Evolutionary conservation across 2,888 invertebrate genomes (phyloP).

Genomic region (Yponomeuta sedellus): DNA sequence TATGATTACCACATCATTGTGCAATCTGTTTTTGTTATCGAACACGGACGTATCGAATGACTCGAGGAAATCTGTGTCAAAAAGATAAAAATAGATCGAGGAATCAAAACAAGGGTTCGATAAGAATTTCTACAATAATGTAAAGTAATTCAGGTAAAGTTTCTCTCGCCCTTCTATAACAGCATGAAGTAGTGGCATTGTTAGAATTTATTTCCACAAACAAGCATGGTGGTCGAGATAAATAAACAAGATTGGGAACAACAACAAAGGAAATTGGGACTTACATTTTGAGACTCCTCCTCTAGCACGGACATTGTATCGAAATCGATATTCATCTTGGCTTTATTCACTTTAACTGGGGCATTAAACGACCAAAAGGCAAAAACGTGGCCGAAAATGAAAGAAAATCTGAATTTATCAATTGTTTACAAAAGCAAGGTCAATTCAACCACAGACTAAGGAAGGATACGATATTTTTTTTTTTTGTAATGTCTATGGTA

Average conservation of each 20-base stretch:
- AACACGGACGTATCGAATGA: slow-evolving; percentile 9
- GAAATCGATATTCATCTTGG: slow-evolving; percentile 74
- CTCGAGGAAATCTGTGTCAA: slow-evolving; percentile 13
- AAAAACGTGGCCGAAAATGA: slow-evolving; percentile 35
- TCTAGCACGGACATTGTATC: slow-evolving; percentile 79
- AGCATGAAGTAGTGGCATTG: neutral
- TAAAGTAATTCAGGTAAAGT: neutral
- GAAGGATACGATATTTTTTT: neutral
- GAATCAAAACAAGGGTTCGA: neutral
- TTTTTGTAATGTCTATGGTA: neutral
- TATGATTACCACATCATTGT: slow-evolving; percentile 1
- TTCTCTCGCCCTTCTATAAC: neutral
- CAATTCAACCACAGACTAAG: slow-evolving; percentile 26
- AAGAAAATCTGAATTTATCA: slow-evolving; percentile 70
- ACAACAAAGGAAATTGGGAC: slow-evolving; percentile 47
- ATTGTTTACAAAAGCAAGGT: slow-evolving; percentile 87
- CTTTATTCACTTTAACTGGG: slow-evolving; percentile 6
- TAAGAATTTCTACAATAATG: neutral
- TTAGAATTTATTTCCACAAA: neutral
- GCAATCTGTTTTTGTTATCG: slow-evolving; percentile 7
- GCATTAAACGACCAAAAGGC: neutral
- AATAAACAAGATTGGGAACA: slow-evolving; percentile 24
- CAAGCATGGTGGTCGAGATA: slow-evolving; percentile 9
- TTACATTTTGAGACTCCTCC: slow-evolving; percentile 78
- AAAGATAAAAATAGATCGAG: slow-evolving; percentile 9